Evolutionary conservation across 1,140 invertebrate species (phyloP), one percentile per base, ranked within the genome.

Genomic region (Muscidifurax raptorellus): DNA sequence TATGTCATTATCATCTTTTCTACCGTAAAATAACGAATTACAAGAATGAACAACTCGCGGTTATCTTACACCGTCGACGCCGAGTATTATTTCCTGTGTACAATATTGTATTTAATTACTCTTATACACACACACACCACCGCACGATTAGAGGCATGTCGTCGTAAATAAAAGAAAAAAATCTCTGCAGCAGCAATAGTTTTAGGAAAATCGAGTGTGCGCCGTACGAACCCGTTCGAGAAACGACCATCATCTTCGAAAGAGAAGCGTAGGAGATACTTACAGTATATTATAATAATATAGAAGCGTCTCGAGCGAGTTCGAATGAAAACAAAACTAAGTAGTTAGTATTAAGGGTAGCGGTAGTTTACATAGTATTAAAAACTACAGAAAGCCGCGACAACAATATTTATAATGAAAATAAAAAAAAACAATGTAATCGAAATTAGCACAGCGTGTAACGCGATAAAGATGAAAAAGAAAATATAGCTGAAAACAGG

Each of bases 41-140:
- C n/a, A 67, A 30, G 78, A 71, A 40, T 83, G 47, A 13, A 74
- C 27, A 27, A 80, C 28, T 13, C 77, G n/a, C 77, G 32, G 67
- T 47, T 75, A 9, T 84, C 67, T 84, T 84, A 79, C 67, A 79
- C 66, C 76, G 82, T 72, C 47, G 18, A 84, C 36, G 71, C 71
- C 78, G 71, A 84, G 52, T 67, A 84, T 84, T 84, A 84, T 84
- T 84, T 84, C 71, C 67, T 52, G 25, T 84, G 78, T 84, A 84
- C 72, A 75, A 66, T 84, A 80, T 59, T 84, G 69, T 84, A 84
- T 84, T 84, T 75, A 80, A 80, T 80, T 75, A 64, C 28, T 79
- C 40, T 3, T 27, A 15, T 71, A 78, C 0, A 76, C 15, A 71
- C 5, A n/a, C 67, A 28, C 9, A 27, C 28, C 9, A 80, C 36